These are phyloP conservation scores for Acanthococcus lagerstroemiae DNA, from an alignment of 2,888 invertebrate genomes.

Conservation along the genomic window DNA sequence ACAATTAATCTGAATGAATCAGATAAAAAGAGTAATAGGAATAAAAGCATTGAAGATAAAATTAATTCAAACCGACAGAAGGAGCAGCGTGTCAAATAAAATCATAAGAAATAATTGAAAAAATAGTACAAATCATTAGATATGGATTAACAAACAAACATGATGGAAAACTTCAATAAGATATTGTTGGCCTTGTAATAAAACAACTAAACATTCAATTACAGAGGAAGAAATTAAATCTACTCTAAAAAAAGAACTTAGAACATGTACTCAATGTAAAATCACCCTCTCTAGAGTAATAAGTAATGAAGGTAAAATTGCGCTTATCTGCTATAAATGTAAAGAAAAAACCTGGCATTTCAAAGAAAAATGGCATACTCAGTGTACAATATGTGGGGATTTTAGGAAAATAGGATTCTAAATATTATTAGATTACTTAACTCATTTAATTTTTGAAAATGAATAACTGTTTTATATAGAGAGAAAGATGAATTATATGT, in stretches of 20 bases:
- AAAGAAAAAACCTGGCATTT: not conserved
- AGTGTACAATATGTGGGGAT: constrained; percentile 2
- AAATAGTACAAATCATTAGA: not conserved
- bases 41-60: not conserved
- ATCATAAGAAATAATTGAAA: not conserved
- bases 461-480: not conserved
- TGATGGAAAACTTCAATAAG: not conserved
- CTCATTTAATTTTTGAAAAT: not conserved
- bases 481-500: not conserved
- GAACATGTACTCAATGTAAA: constrained; percentile 4
- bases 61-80: not conserved
- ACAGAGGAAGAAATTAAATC: not conserved
- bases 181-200: not conserved
- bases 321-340: not conserved
- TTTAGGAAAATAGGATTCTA: not conserved
- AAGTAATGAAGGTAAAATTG: not conserved
- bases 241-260: not conserved
- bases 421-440: not conserved
- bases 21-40: no score
- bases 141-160: not conserved
- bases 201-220: no score
- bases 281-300: not conserved
- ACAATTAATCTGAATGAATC: no score
- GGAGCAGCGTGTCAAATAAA: not conserved
- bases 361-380: not conserved